phyloP scores from a whole-genome alignment of 2,888 invertebrate species.

The Napeogenes inachia region DNA sequence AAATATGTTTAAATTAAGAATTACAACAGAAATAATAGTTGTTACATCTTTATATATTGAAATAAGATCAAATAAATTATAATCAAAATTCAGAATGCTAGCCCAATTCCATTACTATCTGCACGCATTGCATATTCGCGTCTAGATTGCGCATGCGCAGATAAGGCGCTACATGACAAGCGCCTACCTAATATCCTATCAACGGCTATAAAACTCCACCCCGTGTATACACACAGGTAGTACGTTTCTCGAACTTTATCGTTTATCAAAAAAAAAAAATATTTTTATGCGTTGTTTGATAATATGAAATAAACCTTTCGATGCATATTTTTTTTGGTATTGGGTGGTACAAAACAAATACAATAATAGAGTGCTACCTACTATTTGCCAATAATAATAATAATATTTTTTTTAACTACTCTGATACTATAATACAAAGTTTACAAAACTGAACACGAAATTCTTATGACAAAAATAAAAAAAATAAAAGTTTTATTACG shows the following conservation, averaged over 20 bases:
- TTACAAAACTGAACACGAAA: too few species aligned
- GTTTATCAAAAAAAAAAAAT: too few species aligned
- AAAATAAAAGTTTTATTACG: too few species aligned
- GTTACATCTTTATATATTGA: not conserved
- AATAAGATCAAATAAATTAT: not conserved
- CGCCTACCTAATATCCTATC: constrained; percentile 29
- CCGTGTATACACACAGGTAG: not conserved
- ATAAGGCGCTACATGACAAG: constrained; percentile 31
- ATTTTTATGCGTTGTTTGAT: too few species aligned
- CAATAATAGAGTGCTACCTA: too few species aligned
- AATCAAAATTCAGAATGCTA: not conserved
- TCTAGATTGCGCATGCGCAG: constrained; percentile 26
- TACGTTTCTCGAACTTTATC: not conserved
- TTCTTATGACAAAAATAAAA: too few species aligned
- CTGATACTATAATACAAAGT: too few species aligned
- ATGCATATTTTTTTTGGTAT: too few species aligned
- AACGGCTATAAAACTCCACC: constrained; percentile 6
- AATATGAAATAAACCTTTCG: not conserved
- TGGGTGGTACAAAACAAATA: too few species aligned
- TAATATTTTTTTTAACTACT: too few species aligned
- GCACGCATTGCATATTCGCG: constrained; percentile 5
- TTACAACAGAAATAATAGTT: not conserved
- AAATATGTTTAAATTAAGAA: not conserved
- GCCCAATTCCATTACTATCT: not conserved
- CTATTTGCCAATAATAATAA: too few species aligned